Evolutionary conservation across 2,888 invertebrate genomes (phyloP), one percentile per base, ranked within the genome.

Genomic region (Ormyrus pomaceus): DNA sequence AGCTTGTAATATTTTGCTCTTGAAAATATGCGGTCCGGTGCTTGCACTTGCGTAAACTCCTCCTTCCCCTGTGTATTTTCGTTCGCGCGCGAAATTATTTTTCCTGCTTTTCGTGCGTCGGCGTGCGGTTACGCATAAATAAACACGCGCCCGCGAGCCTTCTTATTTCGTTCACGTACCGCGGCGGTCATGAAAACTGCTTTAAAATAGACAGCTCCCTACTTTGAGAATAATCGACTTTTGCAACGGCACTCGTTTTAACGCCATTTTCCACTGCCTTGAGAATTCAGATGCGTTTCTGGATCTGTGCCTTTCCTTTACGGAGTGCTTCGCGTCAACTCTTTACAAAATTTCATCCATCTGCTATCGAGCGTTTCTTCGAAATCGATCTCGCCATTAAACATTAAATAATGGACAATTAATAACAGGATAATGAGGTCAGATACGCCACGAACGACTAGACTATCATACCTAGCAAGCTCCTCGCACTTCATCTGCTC

Each of bases 131-230:
- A 53, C 58, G 70, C 58, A 56, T 69, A 69, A 62, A 76, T 55
- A 69, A 76, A 6, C 75, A 7, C 11, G 8, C 2, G n/a, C 62
- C 34, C 11, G 13, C 11, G 13, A 45, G 48, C 59, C 58, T 72
- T 72, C 58, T 77, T 72, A 77, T 77, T 77, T 66, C 66, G 19
- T 59, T 70, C 77, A 53, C 58, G 65, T 71, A 7, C 58, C 51
- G 7, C 71, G 34, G 72, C 11, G 48, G 70, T 48, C 69, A 13
- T 48, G 76, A 69, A 68, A 76, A 62, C 55, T 56, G 65, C 59
- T 70, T 50, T 50, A 46, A 53, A 71, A 71, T 59, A 53, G 71
- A 59, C 77, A 53, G 51, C 8, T 66, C 53, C 51, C 5, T 19
- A 1, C 48, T 6, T 19, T 51, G 45, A 10, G 46, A 66, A 61